Base-by-base conservation (phyloP, 1,140 invertebrate genomes). In the Formica selysi region DNA sequence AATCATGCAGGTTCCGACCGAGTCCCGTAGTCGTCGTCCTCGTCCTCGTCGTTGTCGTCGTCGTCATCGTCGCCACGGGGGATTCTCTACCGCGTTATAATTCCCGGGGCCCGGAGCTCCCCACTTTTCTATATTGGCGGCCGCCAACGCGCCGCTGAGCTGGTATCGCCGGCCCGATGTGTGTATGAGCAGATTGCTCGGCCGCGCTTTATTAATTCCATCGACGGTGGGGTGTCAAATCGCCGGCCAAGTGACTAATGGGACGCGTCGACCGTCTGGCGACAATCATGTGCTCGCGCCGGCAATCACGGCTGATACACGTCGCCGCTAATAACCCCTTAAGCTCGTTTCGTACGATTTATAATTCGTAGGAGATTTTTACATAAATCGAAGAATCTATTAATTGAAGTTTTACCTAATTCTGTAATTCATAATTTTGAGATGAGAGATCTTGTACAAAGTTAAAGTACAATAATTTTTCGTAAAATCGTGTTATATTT, bases 161-260 rank as follows among this genome's bases (percentile, higher is more conserved):
- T 41, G 32, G 41, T 78, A n/a, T 85, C 73, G 10, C 51, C 38
- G 38, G 26, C 54, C 78, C 79, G 38, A 19, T 19, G 76, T 80
- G 76, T 73, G 54, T 81, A 61, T 54, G 87, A 94, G 90, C 94
- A 95, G 94, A 94, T 94, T 93, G 93, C 89, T 86, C 38, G 79
- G 86, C 86, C 90, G 91, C 92, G 93, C 94, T 94, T 95, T 95
- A 95, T 95, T 95, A 95, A 95, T 95, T 95, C 92, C 92, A 94
- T 94, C 93, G 91, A 76, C 88, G 87, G 87, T 85, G 91, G 93
- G 93, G 92, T 90, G 91, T 91, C 91, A 67, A 87, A 88, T 91
- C 92, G 92, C 91, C 74, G 91, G 91, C 93, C 93, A 93, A 90
- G 89, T 93, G 92, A 93, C 90, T 93, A 94, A 94, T 94, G 90